Evolutionary conservation across 2,797 vertebrate genomes (phyloP).

Genomic region (Acipenser transmontanus): DNA sequence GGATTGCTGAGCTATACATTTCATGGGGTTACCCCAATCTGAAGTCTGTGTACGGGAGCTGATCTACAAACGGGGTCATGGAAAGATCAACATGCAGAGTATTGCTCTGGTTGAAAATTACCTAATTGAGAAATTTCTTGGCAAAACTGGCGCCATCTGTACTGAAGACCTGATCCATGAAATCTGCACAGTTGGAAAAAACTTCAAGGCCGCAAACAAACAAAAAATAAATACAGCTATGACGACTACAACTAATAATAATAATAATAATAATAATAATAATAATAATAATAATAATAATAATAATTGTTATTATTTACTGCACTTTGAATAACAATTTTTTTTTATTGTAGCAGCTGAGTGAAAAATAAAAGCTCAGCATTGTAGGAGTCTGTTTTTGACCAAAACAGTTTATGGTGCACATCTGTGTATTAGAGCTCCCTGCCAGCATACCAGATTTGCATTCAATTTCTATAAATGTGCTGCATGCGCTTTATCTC

Average conservation of each 20-base stretch:
- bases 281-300: no score
- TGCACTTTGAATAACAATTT: no score
- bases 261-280: no score
- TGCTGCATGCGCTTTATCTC: conserved; percentile 21
- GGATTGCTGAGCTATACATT: conserved; percentile 93
- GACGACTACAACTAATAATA: no score
- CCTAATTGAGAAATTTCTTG: conserved; percentile 77
- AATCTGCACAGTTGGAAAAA: conserved; percentile 96
- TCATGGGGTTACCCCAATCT: conserved; percentile 97
- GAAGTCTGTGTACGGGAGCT: conserved; percentile 88
- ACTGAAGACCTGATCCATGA: conserved; percentile 95
- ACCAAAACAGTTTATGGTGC: conserved; percentile 30
- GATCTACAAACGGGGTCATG: conserved; percentile 92
- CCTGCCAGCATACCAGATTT: conserved; percentile 27
- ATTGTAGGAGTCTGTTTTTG: conserved; percentile 1
- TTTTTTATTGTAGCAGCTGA: neutral
- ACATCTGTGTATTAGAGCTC: conserved; percentile 18
- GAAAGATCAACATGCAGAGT: conserved; percentile 88
- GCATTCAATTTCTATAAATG: conserved; percentile 35
- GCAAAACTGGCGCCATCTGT: conserved; percentile 84
- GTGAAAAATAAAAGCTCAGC: neutral
- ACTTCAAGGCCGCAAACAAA: conserved; percentile 93
- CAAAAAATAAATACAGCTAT: no score
- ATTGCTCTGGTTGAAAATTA: conserved; percentile 86
- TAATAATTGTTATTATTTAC: no score